Evolutionary conservation across 2,797 vertebrate species (phyloP), one percentile per base, ranked within the genome.

Genomic region (Enteromius radiatus): DNA sequence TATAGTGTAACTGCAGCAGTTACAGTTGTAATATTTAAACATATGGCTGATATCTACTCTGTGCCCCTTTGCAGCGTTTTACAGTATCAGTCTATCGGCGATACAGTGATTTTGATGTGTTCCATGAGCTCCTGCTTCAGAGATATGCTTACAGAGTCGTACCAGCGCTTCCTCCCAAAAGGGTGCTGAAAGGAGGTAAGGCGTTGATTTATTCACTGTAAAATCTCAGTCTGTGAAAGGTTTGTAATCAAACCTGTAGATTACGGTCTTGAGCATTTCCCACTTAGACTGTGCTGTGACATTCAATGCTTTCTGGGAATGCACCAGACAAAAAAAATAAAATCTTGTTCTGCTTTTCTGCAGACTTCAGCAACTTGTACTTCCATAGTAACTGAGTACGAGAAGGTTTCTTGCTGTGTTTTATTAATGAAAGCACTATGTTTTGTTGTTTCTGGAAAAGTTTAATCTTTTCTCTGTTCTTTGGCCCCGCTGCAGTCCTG

Each of bases 101-200:
- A 23, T 99, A 99, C 83, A 99, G 96, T 1, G 97, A 99, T 81
- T 99, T 99, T 1, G 98, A 99, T 85, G 95, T 98, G 88, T 97
- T 99, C 94, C 97, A 99, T 0, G 97, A 98, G 90, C 91, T 96
- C 88, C 91, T 99, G 89, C 95, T 99, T 9, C 97, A 98, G 91
- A 96, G 95, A 86, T 99, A 96, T 86, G 95, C 97, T 0, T 99
- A 99, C 89, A 95, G 98, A 21, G 95, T 97, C 90, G 97, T 99
- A 75, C 98, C 98, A 0, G 95, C 96, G 0, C 93, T 99, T 70
- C 98, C 98, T 0, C 98, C 98, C 5, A 99, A 99, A 91, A 95
- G 97, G 86, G 95, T 97, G 94, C 90, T 99, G 70, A 96, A 96
- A 88, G 97, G 97, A 96, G 98, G 98, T 99, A 94, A 0, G 91